Evolutionary conservation across 2,113 vertebrate genomes (phyloP).

Genomic region (Heterotilapia buettikoferi): DNA sequence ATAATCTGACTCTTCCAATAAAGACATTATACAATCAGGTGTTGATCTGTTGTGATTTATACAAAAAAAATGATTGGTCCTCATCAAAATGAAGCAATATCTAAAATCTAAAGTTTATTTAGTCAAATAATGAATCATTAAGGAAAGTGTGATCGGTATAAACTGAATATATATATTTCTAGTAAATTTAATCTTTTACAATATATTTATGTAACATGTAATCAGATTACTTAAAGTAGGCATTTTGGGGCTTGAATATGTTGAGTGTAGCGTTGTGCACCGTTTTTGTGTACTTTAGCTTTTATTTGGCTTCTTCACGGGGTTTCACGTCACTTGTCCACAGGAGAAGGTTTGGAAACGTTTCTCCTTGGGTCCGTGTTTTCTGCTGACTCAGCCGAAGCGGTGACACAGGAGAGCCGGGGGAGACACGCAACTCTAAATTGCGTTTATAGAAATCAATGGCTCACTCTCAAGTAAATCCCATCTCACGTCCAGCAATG

Average conservation of each 20-base stretch:
- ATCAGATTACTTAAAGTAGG: not conserved
- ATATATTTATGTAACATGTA: not conserved
- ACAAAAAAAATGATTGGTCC: not conserved
- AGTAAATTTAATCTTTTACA: not conserved
- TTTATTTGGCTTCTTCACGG: not conserved
- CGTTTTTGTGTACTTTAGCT: not conserved
- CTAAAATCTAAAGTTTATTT: not conserved
- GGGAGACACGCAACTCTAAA: not conserved
- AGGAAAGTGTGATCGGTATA: not conserved
- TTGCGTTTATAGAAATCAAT: constrained; percentile 20
- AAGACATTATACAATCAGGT: not conserved
- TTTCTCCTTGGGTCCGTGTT: not conserved
- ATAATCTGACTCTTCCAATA: not conserved
- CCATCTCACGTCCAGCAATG: not conserved
- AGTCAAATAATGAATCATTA: not conserved
- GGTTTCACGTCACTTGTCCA: not conserved
- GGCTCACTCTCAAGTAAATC: not conserved
- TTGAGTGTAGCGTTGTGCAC: not conserved
- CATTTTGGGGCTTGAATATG: not conserved
- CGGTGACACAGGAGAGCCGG: not conserved
- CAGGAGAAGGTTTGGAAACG: not conserved
- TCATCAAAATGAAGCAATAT: not conserved
- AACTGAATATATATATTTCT: not conserved
- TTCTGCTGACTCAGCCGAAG: constrained; percentile 18
- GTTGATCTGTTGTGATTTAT: not conserved